Evolutionary conservation across 2,797 vertebrate species (phyloP), one percentile per base, ranked within the genome.

Genomic region (Gobionotothen gibberifrons): DNA sequence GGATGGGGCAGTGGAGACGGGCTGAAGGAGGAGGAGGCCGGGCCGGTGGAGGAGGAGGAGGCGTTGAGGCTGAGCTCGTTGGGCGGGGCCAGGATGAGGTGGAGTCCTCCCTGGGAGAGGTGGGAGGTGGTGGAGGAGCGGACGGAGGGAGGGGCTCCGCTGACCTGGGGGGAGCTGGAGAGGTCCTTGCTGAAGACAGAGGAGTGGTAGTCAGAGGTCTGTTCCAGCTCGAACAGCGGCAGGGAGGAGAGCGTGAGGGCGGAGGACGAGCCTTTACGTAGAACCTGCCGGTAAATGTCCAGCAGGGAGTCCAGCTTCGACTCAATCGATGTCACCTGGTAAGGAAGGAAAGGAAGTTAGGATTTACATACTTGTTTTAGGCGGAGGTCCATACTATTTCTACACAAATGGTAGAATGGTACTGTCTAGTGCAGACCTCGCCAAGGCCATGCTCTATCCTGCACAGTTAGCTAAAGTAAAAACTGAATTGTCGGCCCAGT

Each of bases 271-370:
- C 98, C 97, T 91, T 98, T 98, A 48, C 94, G 94, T 85, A 99
- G 88, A 77, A 97, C 96, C 87, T 99, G 97, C 10, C 98, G 96
- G 75, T 99, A 99, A 82, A 99, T 97, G 78, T 99, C 98, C 52
- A 99, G 93, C 19, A 99, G 93, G 21, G 96, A 98, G 91, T 99
- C 98, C 69, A 99, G 76, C 93, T 99, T 99, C 42, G 97, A 96
- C 89, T 99, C 98, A 48, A 99, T 99, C 19, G 98, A 99, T 91
- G 98, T 97, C 53, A 99, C 98, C 98, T 99, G 74, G 3, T 79
- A 57, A 53, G 19, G 47, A 59, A 65, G 17, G 2, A 14, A 15
- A 42, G 9, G 21, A 10, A 8, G 63, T 78, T 1, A 21, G 1
- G 42, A 22, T 12, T 0, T 10, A 52, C 26, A 26, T 26, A 5